Evolutionary conservation across 2,888 invertebrate species (phyloP).

Genomic region (Drosophila atroscutellata): DNA sequence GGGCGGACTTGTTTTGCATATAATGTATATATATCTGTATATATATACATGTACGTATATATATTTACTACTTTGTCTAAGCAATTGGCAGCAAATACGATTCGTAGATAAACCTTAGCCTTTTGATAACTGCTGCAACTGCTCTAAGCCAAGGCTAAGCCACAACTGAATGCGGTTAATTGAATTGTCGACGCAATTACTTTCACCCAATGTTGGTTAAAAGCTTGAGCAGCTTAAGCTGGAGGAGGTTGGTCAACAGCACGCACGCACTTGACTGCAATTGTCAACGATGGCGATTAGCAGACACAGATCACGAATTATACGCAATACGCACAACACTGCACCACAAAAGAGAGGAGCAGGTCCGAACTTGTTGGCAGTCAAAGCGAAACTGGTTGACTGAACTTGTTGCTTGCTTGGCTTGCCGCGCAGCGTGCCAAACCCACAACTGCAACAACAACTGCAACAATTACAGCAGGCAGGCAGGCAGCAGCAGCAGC

Average conservation of each 20-base stretch:
- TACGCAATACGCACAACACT: slow-evolving; percentile 1
- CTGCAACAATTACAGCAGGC: slow-evolving; percentile 1
- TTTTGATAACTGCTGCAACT: slow-evolving; percentile 1
- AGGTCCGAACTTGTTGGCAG: slow-evolving; percentile 65
- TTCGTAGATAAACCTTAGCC: not conserved
- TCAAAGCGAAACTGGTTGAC: slow-evolving; percentile 70
- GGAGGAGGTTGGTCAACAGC: not conserved
- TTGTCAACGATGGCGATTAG: slow-evolving; percentile 1
- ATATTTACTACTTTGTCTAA: accelerated
- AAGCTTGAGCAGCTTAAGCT: not conserved
- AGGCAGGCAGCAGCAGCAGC: slow-evolving; percentile 31
- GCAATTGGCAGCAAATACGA: not conserved
- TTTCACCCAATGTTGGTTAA: slow-evolving; percentile 34
- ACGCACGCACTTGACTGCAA: slow-evolving; percentile 7
- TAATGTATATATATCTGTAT: not conserved
- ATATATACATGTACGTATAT: not conserved
- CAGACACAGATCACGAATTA: slow-evolving; percentile 5
- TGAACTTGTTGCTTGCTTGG: slow-evolving; percentile 61
- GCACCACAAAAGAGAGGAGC: slow-evolving; percentile 11
- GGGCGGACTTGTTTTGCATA: slow-evolving; percentile 33
- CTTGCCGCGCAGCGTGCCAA: slow-evolving; percentile 35
- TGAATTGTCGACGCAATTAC: slow-evolving; percentile 42
- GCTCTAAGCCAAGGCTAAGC: not conserved
- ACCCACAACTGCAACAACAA: slow-evolving; percentile 31
- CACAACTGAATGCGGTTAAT: slow-evolving; percentile 27